A percentile compares a stretch with the other conserved stretches of the same genome.
Evolutionary conservation across 2,888 invertebrate genomes (phyloP).

Genomic region (Cerastoderma edule): DNA sequence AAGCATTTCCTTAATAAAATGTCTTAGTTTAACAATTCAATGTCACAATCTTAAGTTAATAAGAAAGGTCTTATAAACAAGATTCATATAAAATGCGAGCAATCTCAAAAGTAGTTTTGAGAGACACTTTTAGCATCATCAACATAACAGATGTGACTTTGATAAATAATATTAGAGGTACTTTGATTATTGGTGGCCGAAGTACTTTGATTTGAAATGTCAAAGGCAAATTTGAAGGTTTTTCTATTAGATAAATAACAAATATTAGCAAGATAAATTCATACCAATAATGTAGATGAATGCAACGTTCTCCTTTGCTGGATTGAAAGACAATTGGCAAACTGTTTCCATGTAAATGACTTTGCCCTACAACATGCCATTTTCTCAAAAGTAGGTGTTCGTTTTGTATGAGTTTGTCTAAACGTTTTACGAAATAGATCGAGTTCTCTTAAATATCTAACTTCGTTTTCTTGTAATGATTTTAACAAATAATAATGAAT

Average conservation of each 20-base stretch:
- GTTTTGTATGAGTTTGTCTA: no score
- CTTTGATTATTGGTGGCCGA: not conserved
- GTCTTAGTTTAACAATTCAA: not conserved
- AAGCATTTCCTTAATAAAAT: not conserved
- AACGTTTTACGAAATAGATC: no score
- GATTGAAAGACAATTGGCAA: not conserved
- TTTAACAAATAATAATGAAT: no score
- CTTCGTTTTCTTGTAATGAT: no score
- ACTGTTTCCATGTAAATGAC: not conserved
- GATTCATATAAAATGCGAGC: not conserved
- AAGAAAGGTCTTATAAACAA: not conserved
- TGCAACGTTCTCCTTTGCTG: not conserved
- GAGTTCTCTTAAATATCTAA: no score
- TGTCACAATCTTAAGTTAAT: not conserved
- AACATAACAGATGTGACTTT: not conserved
- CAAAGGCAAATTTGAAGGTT: not conserved
- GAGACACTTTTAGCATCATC: not conserved
- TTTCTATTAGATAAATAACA: not conserved
- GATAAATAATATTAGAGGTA: conserved; percentile 3
- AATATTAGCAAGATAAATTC: not conserved
- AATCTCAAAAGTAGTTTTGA: not conserved
- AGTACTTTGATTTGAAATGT: not conserved
- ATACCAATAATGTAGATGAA: not conserved
- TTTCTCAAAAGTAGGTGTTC: no score
- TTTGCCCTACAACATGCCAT: not conserved